Percentiles rank a stretch among this genome's conserved stretches.
Conservation (phyloP, 1,140 invertebrate genomes). For the Drosophila pachea region DNA sequence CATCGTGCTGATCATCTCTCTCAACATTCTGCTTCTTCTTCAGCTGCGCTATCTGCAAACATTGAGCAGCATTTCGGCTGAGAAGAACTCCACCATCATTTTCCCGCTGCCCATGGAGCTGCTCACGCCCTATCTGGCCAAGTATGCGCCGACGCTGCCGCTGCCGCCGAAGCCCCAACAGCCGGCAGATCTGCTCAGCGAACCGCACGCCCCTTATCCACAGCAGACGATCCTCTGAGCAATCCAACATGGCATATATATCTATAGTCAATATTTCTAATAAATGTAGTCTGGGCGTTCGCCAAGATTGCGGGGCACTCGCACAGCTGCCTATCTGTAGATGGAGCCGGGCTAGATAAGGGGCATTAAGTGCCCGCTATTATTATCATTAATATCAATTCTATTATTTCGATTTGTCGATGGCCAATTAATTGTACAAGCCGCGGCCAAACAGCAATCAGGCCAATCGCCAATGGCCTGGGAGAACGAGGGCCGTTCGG, state of each 20-base stretch:
- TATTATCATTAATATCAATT: too few species aligned
- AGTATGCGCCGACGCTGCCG: conserved; percentile 52
- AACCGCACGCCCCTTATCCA: not conserved
- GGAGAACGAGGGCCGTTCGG: too few species aligned
- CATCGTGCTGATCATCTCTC: not conserved
- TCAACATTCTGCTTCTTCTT: not conserved
- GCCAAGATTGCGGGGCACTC: too few species aligned
- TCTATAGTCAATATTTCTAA: not conserved
- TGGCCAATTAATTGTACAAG: not conserved
- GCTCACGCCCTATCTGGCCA: conserved; percentile 78
- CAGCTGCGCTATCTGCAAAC: conserved; percentile 81
- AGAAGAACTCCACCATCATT: conserved; percentile 96
- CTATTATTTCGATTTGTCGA: too few species aligned
- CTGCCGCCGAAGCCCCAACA: conserved; percentile 19
- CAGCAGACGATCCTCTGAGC: conserved; percentile 16
- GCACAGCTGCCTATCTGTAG: too few species aligned
- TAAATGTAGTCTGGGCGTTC: too few species aligned
- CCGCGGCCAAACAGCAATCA: too few species aligned
- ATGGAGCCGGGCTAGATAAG: not conserved
- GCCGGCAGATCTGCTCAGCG: not conserved
- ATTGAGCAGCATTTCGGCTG: conserved; percentile 91
- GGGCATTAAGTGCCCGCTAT: not conserved
- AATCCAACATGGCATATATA: not conserved
- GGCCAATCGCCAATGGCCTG: too few species aligned
- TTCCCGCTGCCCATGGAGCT: conserved; percentile 92